These are phyloP conservation scores for Bombus sibiricus DNA, from an alignment of 1,140 invertebrate species.

Conservation along the genomic window DNA sequence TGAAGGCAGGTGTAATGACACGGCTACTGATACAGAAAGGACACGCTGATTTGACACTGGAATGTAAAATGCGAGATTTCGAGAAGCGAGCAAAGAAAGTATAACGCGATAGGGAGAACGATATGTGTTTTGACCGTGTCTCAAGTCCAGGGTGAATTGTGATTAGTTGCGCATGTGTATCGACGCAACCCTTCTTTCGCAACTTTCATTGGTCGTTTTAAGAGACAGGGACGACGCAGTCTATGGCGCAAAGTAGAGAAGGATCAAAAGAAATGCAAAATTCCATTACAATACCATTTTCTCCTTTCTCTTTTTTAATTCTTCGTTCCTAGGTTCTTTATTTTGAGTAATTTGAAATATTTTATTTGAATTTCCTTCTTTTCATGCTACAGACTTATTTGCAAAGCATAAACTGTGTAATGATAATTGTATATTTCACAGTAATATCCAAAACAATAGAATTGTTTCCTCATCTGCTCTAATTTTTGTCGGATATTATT, in stretches of 20 bases:
- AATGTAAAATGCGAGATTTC: constrained; percentile 31
- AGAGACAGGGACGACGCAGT: constrained; percentile 24
- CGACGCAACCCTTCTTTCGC: constrained; percentile 50
- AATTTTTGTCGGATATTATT: background rate
- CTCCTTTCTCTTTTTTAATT: background rate
- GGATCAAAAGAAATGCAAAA: constrained; percentile 24
- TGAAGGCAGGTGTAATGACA: background rate
- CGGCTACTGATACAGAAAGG: background rate
- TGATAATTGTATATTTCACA: background rate
- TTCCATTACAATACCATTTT: background rate
- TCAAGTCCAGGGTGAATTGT: constrained; percentile 72
- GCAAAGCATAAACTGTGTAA: background rate
- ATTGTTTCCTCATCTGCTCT: background rate
- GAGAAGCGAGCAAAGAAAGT: constrained; percentile 25
- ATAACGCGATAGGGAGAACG: constrained; percentile 43
- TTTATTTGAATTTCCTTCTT: background rate
- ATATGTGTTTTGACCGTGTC: constrained; percentile 61
- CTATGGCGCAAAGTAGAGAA: background rate
- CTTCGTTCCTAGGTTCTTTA: background rate
- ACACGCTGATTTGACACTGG: background rate
- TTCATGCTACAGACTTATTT: background rate
- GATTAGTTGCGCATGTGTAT: constrained; percentile 71
- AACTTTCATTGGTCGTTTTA: constrained; percentile 23
- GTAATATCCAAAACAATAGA: background rate
- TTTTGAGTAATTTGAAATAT: background rate